phyloP scores from a whole-genome alignment of 2,113 vertebrate species.

The Elephas maximus region DNA sequence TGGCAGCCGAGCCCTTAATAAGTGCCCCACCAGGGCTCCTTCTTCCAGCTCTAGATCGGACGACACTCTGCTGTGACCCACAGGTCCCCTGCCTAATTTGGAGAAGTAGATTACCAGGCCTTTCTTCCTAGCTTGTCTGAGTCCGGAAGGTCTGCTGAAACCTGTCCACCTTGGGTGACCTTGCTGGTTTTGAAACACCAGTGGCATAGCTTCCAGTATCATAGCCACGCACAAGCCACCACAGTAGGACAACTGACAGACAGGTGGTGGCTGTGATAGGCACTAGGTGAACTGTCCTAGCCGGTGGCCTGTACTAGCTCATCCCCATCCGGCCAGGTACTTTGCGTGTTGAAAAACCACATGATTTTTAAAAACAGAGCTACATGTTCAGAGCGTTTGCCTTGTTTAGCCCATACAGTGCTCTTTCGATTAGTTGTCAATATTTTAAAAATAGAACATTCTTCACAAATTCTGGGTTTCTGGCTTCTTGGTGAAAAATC shows the following conservation, averaged over 20 bases:
- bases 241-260: neutral
- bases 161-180: neutral
- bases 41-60: neutral
- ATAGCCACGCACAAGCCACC: neutral
- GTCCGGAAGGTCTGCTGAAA: neutral
- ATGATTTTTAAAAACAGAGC: neutral
- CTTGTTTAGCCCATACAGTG: neutral
- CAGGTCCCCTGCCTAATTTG: neutral
- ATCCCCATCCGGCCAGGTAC: neutral
- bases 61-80: neutral
- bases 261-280: neutral
- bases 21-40: neutral
- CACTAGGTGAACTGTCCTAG: rapidly evolving
- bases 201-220: neutral
- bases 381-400: neutral
- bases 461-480: neutral
- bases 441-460: slow-evolving; percentile 38
- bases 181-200: neutral
- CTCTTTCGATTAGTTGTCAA: slow-evolving; percentile 14
- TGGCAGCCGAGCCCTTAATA: neutral
- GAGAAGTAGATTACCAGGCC: neutral
- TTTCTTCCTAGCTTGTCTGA: neutral
- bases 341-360: neutral
- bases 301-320: rapidly evolving
- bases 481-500: neutral